phyloP scores from a whole-genome alignment of 2,797 vertebrate genomes.

The Coregonus ussuriensis region DNA sequence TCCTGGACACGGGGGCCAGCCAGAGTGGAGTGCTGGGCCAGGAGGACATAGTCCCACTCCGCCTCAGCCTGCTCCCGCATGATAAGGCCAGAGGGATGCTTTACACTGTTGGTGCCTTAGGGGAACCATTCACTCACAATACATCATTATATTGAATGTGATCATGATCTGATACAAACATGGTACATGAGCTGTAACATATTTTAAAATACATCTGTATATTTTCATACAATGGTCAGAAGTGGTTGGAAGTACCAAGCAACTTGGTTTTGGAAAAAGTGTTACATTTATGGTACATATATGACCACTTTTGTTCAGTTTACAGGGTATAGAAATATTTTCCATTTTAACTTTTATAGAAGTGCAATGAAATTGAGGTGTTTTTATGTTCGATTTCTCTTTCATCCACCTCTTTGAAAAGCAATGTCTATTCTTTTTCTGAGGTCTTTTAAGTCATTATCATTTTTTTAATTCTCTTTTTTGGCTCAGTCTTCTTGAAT shows the following conservation, averaged over 20 bases:
- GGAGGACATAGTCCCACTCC: conserved; percentile 45
- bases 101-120: conserved; percentile 53
- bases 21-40: conserved; percentile 57
- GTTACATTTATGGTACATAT: conserved; percentile 45
- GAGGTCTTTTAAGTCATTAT: conserved; percentile 84
- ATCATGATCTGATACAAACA: conserved; percentile 40
- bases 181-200: conserved; percentile 28
- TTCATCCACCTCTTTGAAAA: conserved; percentile 69
- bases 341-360: conserved; percentile 68
- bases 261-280: conserved; percentile 50
- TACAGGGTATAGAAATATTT: conserved; percentile 66
- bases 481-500: conserved; percentile 90
- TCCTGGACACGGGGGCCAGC: conserved; percentile 66
- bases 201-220: background rate
- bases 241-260: conserved; percentile 44
- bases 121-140: conserved; percentile 59
- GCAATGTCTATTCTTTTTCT: conserved; percentile 75
- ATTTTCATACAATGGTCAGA: background rate
- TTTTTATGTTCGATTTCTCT: conserved; percentile 61
- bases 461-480: conserved; percentile 59
- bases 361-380: conserved; percentile 66
- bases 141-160: conserved; percentile 63
- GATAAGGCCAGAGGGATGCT: conserved; percentile 64
- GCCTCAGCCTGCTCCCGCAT: conserved; percentile 55
- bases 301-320: conserved; percentile 59